phyloP scores from a whole-genome alignment of 2,888 invertebrate genomes.

The Bruchidius siliquastri region DNA sequence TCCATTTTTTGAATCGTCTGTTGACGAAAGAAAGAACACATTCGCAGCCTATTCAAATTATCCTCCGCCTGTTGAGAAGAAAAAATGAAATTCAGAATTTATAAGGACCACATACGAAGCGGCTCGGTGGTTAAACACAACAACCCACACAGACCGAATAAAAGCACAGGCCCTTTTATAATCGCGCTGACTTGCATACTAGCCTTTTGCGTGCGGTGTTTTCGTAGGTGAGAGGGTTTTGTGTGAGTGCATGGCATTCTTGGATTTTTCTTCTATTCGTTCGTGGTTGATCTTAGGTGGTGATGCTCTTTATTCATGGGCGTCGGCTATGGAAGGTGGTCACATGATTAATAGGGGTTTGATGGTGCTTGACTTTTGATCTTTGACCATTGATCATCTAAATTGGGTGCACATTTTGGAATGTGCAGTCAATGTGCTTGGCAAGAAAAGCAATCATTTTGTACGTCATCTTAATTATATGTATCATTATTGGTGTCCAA shows the following conservation, averaged over 20 bases:
- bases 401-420: too few species aligned
- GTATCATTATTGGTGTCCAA: too few species aligned
- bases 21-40: not conserved
- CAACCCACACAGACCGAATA: constrained; percentile 36
- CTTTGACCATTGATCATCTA: too few species aligned
- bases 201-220: constrained; percentile 31
- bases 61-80: constrained; percentile 8
- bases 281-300: not conserved
- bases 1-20: not conserved
- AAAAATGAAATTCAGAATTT: constrained; percentile 32
- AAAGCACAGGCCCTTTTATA: constrained; percentile 37
- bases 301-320: not conserved
- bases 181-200: constrained; percentile 34
- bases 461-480: too few species aligned
- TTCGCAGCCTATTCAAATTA: not conserved
- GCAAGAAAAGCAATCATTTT: too few species aligned
- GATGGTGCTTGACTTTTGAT: too few species aligned
- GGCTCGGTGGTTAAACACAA: constrained; percentile 20
- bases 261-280: not conserved
- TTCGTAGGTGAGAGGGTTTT: constrained; percentile 22
- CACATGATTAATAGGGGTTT: too few species aligned
- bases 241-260: not conserved
- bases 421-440: too few species aligned
- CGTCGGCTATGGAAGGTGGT: too few species aligned
- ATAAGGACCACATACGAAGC: constrained; percentile 39